Conservation (phyloP, 1,140 invertebrate species). For the Orchesella cincta region DNA sequence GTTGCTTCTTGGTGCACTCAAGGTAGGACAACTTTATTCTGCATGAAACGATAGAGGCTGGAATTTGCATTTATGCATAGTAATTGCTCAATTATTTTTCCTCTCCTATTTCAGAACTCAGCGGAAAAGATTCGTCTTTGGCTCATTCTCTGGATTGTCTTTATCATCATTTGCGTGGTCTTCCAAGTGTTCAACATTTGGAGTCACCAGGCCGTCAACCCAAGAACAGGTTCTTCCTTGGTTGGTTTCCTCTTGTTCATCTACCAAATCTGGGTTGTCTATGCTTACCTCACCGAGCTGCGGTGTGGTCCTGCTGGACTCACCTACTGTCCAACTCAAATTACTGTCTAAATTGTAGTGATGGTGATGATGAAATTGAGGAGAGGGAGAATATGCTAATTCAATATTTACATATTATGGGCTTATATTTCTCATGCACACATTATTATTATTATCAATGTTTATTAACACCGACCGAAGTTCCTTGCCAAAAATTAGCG, state of each 20-base stretch:
- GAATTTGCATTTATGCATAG: not conserved
- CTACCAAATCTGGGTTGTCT: constrained; percentile 47
- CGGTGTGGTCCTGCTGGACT: constrained; percentile 31
- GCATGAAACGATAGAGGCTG: not conserved
- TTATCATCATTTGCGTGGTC: constrained; percentile 23
- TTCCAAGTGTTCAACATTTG: constrained; percentile 41
- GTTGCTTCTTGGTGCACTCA: constrained; percentile 35
- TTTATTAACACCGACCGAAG: no score
- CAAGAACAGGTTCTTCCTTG: not conserved
- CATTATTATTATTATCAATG: no score
- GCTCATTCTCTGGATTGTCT: constrained; percentile 38
- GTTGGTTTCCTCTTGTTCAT: constrained; percentile 28
- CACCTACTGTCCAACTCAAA: constrained; percentile 44
- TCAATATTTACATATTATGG: no score
- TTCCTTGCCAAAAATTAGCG: no score
- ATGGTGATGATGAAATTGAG: no score
- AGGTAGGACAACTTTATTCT: constrained; percentile 20
- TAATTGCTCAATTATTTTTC: not conserved
- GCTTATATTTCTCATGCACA: no score
- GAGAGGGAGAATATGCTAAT: no score
- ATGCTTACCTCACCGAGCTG: constrained; percentile 42
- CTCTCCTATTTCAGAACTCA: constrained; percentile 26
- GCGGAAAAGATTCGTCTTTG: constrained; percentile 41
- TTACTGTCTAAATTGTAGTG: constrained; percentile 29
- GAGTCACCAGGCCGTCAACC: not conserved